A percentile compares a stretch with the other conserved stretches of the same genome.
Conservation (phyloP, 2,113 vertebrate genomes). For the Baryphthengus martii region DNA sequence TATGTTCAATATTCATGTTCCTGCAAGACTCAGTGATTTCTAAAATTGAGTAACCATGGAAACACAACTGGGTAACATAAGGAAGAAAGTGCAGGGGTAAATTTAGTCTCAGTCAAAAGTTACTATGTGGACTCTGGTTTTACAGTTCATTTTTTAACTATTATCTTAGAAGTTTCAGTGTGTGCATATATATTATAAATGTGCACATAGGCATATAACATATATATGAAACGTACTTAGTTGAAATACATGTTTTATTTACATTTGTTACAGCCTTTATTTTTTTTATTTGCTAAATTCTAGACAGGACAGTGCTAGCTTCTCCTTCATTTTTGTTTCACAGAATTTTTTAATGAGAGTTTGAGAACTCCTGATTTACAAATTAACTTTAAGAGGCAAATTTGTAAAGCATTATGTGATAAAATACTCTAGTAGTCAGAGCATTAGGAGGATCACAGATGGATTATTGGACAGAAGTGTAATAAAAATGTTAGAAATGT, state of each 20-base stretch:
- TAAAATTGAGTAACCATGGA: constrained; percentile 37
- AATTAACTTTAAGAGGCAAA: neutral
- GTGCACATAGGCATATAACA: neutral
- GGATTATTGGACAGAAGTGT: constrained; percentile 16
- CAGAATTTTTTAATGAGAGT: neutral
- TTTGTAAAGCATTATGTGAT: neutral
- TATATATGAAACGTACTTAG: neutral
- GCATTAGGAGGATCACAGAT: neutral
- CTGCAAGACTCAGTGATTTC: neutral
- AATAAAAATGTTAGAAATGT: constrained; percentile 18
- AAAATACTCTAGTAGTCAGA: neutral
- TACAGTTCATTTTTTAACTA: neutral
- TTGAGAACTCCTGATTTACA: neutral
- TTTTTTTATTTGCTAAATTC: neutral
- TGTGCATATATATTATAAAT: neutral
- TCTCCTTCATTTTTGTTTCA: neutral
- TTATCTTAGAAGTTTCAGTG: neutral
- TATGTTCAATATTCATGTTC: neutral
- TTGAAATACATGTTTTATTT: neutral
- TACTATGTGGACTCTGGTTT: neutral
- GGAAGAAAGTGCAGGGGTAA: neutral
- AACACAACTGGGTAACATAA: constrained; percentile 16
- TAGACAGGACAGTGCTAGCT: neutral
- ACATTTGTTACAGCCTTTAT: neutral
- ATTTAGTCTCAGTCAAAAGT: constrained; percentile 21